These are phyloP conservation scores for Atrina japonica DNA, from an alignment of 2,888 invertebrate species.

Conservation along the genomic window DNA sequence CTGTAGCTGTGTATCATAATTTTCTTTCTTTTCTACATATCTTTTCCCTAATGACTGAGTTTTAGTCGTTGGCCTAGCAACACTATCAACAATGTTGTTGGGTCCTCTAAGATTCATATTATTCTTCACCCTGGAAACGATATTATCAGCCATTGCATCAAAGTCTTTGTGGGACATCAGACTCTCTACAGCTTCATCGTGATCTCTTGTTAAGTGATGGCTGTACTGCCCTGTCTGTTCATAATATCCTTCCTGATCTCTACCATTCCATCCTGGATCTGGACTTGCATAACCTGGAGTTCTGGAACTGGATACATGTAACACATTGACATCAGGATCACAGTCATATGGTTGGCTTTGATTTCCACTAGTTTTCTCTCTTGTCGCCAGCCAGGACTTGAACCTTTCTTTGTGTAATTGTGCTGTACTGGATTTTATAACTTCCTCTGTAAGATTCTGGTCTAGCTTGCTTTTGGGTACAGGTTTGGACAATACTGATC, in stretches of 20 bases:
- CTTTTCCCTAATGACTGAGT: background rate
- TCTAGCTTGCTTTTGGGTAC: too few species aligned
- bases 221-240: too few species aligned
- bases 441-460: too few species aligned
- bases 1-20: background rate
- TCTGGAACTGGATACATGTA: slow-evolving; percentile 52
- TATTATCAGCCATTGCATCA: slow-evolving; percentile 64
- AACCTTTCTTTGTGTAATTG: slow-evolving; percentile 51
- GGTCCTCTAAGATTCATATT: slow-evolving; percentile 47
- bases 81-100: background rate
- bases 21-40: background rate
- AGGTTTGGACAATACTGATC: background rate
- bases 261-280: slow-evolving; percentile 48
- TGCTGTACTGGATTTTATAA: background rate
- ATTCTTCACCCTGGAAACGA: slow-evolving; percentile 61
- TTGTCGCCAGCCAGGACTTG: slow-evolving; percentile 60
- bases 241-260: background rate
- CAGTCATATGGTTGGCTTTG: slow-evolving; percentile 36
- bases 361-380: slow-evolving; percentile 37
- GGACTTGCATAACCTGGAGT: slow-evolving; percentile 56
- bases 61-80: slow-evolving; percentile 3
- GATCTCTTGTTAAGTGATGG: background rate
- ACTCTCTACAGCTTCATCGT: slow-evolving; percentile 48
- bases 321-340: slow-evolving; percentile 45
- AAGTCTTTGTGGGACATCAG: slow-evolving; percentile 61